These are phyloP conservation scores for Scaptodrosophila latifasciaeformis DNA, from an alignment of 2,888 invertebrate genomes.

Conservation along the genomic window DNA sequence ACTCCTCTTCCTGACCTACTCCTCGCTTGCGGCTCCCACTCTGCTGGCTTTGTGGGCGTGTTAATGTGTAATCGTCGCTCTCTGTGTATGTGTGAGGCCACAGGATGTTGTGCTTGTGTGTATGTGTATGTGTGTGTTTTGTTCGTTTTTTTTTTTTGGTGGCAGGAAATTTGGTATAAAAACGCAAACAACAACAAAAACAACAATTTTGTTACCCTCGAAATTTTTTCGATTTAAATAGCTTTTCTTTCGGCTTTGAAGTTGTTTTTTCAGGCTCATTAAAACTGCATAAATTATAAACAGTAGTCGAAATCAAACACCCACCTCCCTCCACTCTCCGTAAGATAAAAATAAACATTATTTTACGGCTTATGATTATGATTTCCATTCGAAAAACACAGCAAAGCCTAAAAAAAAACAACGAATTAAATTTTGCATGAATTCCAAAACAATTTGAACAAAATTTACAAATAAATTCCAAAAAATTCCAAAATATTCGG, in stretches of 20 bases:
- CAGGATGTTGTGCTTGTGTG: constrained; percentile 41
- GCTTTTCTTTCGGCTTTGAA: constrained; percentile 34
- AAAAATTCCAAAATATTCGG: neutral
- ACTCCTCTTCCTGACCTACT: constrained; percentile 48
- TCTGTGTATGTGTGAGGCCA: constrained; percentile 16
- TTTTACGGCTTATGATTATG: neutral
- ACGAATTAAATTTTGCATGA: no score
- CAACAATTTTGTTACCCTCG: neutral
- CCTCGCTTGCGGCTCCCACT: constrained; percentile 12
- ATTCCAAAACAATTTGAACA: no score
- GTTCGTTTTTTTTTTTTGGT: constrained; percentile 3
- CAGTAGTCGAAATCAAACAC: constrained; percentile 18
- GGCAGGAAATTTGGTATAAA: constrained; percentile 52
- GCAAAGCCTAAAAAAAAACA: neutral
- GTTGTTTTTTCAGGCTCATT: constrained; percentile 45
- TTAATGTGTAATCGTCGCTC: neutral
- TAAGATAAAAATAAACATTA: neutral
- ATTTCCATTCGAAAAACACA: neutral
- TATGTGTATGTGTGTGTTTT: constrained; percentile 1
- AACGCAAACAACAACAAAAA: constrained; percentile 37
- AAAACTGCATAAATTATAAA: constrained; percentile 58
- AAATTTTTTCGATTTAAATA: constrained; percentile 52
- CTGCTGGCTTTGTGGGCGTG: constrained; percentile 5
- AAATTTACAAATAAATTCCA: neutral
- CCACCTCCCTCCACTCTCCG: neutral